Base-by-base conservation (phyloP, 2,797 vertebrate genomes). In the Parambassis ranga region DNA sequence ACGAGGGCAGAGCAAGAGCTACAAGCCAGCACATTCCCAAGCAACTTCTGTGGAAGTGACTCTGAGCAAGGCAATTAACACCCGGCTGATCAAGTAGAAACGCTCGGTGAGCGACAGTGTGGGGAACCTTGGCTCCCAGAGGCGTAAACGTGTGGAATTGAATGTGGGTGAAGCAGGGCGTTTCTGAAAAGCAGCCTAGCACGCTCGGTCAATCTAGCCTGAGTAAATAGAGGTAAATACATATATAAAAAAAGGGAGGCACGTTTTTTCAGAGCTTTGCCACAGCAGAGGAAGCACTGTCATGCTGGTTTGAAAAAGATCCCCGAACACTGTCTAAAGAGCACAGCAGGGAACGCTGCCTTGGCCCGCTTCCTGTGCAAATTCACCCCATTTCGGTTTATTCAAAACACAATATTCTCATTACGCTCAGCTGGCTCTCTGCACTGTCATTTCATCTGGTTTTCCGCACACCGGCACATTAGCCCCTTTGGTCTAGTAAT, bases 11-110 rank as follows among this genome's bases (percentile, higher is more conserved):
- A 23, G 37, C 7, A 52, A 48, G 63, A 32, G 16, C n/a, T 59
- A 68, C 68, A 71, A 41, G 16, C 42, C 62, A 53, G 65, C 59
- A 55, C 76, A 71, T 81, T 84, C 67, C 75, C 64, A 19, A 64
- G 68, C 42, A 83, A 80, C 64, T 76, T 78, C 66, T 58, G 74
- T 52, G 75, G 83, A 87, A 84, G 80, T 86, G 80, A 76, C 77
- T 79, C 84, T 35, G 71, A 77, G 75, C 59, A 37, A 77, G 57
- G 80, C 68, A 84, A 85, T 88, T 88, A 89, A 89, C 89, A 84
- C 86, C 72, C 39, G 32, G 72, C 82, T 44, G 75, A 72, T 73
- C 73, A 60, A 75, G 72, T 52, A 69, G 70, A 74, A 83, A 67
- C 13, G 48, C 68, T 83, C 33, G 13, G 62, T 37, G 75, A 79